Evolutionary conservation across 2,888 invertebrate species (phyloP), one percentile per base, ranked within the genome.

Genomic region (Caenorhabditis wallacei): DNA sequence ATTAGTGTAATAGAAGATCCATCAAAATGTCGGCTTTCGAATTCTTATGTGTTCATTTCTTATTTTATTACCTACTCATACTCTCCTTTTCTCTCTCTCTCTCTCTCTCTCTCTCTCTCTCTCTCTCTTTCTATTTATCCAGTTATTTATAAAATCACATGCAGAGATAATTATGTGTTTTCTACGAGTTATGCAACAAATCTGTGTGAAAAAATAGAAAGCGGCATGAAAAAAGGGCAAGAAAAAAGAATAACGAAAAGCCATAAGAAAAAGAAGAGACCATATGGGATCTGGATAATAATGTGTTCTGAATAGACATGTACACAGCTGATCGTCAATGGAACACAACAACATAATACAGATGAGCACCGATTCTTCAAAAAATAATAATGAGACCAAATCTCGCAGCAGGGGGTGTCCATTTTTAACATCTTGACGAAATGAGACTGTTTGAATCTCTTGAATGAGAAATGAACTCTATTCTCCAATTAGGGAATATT

Each of bases 311-410:
- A 66, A 75, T 75, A 51, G 76, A 75, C 75, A 40, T 40, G 7
- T 40, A 13, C 40, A 46, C 66, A 75, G 76, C 76, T 68, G 76
- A 76, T 69, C 68, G 64, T 51, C 63, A 40, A 59, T 66, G 56
- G 46, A 63, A 37, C 37, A 61, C 26, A 56, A 61, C 24, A 63
- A 57, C 20, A 48, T 53, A 61, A 54, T 59, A 61, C 66, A 61
- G 61, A 76, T 76, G 76, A 76, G 76, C 75, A 76, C 40, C 56
- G 56, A 76, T 68, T 76, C 61, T 68, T 76, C 57, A 75, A 75
- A 75, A 74, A 74, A 71, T 8, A n/a, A n/a, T 70, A 66, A 74
- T 64, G 40, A 43, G 72, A 43, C 37, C 20, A 11, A 35, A 51
- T 61, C 20, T 71, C 71, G 13, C 76, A 69, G 76, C 76, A 57